phyloP scores from a whole-genome alignment of 1,140 invertebrate species.

The Hycleus phaleratus region DNA sequence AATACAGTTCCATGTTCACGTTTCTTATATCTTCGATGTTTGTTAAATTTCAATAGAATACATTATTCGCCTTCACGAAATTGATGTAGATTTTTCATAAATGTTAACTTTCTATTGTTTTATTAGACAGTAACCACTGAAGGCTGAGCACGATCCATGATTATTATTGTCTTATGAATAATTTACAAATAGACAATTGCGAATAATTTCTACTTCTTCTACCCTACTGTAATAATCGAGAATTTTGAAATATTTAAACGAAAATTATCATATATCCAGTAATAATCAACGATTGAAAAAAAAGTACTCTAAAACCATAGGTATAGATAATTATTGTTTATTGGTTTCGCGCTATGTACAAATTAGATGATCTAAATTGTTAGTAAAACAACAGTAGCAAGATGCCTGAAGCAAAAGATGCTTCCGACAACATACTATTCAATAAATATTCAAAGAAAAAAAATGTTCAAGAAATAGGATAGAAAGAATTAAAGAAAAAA shows the following conservation, averaged over 20 bases:
- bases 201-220: conserved; percentile 1
- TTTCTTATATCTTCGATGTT: conserved; percentile 11
- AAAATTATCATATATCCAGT: too few species aligned
- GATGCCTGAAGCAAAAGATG: conserved; percentile 10
- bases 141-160: conserved; percentile 18
- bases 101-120: conserved; percentile 27
- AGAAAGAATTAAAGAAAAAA: too few species aligned
- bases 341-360: conserved; percentile 13
- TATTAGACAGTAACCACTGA: conserved; percentile 16
- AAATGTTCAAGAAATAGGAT: too few species aligned
- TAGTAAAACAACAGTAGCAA: background rate
- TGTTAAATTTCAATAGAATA: conserved; percentile 25
- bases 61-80: conserved; percentile 29
- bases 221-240: background rate
- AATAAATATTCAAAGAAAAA: too few species aligned
- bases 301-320: too few species aligned
- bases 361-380: conserved; percentile 24
- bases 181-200: conserved; percentile 24
- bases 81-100: conserved; percentile 29
- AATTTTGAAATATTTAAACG: too few species aligned
- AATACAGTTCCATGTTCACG: conserved; percentile 9
- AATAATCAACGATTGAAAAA: too few species aligned
- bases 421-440: background rate
- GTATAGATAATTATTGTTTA: too few species aligned
- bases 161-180: conserved; percentile 27